Evolutionary conservation across 2,113 vertebrate species (phyloP), one percentile per base, ranked within the genome.

Genomic region (Barbus barbus): DNA sequence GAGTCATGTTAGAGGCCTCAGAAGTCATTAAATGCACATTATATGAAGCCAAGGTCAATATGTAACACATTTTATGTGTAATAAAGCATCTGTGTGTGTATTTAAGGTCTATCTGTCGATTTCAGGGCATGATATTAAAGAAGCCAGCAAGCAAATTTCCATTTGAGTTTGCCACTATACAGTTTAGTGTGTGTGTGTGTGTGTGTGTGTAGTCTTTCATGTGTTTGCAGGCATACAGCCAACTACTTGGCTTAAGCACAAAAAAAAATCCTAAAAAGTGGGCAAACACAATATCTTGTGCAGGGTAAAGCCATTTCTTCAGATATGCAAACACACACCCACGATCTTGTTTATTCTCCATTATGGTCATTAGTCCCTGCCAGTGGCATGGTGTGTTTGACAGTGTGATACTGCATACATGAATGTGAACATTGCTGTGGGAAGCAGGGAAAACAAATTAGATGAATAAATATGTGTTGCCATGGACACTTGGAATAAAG

Each of bases 401-500:
- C 53, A 8, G 72, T 31, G 75, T 74, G 56, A 75, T 36, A 79
- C 46, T n/a, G 26, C 67, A 74, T 74, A 48, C 51, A 60, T 44
- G 9, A 6, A 33, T 75, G 26, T 31, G 28, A 36, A 44, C 58
- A 26, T 44, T 31, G 18, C 31, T 72, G 80, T 65, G 67, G 28
- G 58, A 44, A 74, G 38, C 58, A 11, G 58, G 56, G 77, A 79
- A 80, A 58, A 73, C 41, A 28, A 48, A 81, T 83, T 38, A 84
- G 48, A 78, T 3, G 53, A 73, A 20, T 48, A 78, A 86, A 82
- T 41, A 72, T 65, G 51, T 65, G 84, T 89, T 87, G 46, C 85
- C 48, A 86, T 88, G 83, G 77, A 85, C 85, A 65, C 83, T 38
- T 82, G 72, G 41, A 72, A 81, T n/a, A 36, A 16, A 33, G n/a